Base-by-base conservation (phyloP, 2,797 vertebrate genomes). In the Myotis planiceps region DNA sequence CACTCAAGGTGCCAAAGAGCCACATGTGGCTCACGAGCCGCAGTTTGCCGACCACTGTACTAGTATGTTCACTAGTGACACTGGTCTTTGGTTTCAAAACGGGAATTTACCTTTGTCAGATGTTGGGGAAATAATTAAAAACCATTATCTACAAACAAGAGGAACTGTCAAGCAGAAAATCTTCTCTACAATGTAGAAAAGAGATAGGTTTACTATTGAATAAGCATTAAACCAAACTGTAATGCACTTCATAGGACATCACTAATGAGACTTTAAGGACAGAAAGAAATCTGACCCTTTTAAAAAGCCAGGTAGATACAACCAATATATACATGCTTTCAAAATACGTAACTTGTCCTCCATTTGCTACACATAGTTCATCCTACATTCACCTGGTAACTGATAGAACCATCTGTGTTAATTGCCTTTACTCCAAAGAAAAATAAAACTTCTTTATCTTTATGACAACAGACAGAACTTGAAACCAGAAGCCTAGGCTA, bases 81-180 rank as follows among this genome's bases (percentile, higher is more conserved):
- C 4, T 79, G 29, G 39, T 80, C 34, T 94, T 60, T 88, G 34
- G 66, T 92, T 88, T 88, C 49, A 92, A 84, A 72, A 32, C 19
- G 16, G 5, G 21, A 78, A 60, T 92, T 60, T 80, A 60, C 49
- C 19, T 92, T 85, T 39, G 14, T 45, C 58, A 75, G 60, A 34
- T 85, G 2, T 80, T 60, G 49, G 12, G 19, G 13, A 92, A 92
- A 90, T 53, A 84, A 81, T n/a, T 58, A 96, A 94, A 94, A 92
- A 74, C 9, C 39, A 39, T 63, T 76, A 71, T 76, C 34, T 90
- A 10, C 42, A 42, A 42, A 42, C 42, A 42, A 42, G 42, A 42
- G 42, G 42, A 42, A 42, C 42, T 42, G 32, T n/a, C 16, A 49
- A 49, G 58, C 37, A 90, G 37, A 96, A 90, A 86, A 81, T 76